Conservation (phyloP, 53 echinoderm and acorn worm species). For the Holothuria leucospilota region DNA sequence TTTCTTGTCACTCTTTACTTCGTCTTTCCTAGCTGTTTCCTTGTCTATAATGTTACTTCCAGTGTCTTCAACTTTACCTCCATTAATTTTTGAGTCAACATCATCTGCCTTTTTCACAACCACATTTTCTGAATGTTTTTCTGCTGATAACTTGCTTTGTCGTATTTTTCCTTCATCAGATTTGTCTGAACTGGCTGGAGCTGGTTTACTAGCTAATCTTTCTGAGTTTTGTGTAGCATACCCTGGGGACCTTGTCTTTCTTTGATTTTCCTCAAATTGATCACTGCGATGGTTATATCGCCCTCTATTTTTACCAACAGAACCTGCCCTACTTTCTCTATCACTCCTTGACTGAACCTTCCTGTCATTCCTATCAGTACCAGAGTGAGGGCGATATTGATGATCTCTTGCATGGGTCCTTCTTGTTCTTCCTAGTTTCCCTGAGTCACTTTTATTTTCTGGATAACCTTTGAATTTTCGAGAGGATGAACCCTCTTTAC, state of each 20-base stretch:
- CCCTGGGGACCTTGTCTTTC: no score
- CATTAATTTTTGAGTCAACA: neutral
- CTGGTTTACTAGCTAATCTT: no score
- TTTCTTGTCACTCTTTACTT: neutral
- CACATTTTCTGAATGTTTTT: neutral
- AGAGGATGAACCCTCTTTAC: neutral
- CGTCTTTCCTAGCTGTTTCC: no score
- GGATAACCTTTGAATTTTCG: neutral
- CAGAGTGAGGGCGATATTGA: neutral
- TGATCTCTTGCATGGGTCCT: neutral
- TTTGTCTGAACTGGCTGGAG: no score
- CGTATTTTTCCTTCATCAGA: no score
- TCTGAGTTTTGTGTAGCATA: no score
- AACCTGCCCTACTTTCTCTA: neutral
- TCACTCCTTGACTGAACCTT: neutral
- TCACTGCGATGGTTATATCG: no score
- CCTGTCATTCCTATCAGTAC: neutral
- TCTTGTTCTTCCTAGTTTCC: neutral
- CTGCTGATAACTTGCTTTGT: neutral
- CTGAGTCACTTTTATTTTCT: neutral
- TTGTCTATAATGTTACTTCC: neutral
- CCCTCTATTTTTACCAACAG: no score
- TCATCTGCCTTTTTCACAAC: neutral
- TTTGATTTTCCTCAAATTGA: no score
- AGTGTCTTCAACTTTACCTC: neutral